These are phyloP conservation scores for Silurus lanzhouensis DNA, from an alignment of 2,797 vertebrate genomes.

Conservation along the genomic window DNA sequence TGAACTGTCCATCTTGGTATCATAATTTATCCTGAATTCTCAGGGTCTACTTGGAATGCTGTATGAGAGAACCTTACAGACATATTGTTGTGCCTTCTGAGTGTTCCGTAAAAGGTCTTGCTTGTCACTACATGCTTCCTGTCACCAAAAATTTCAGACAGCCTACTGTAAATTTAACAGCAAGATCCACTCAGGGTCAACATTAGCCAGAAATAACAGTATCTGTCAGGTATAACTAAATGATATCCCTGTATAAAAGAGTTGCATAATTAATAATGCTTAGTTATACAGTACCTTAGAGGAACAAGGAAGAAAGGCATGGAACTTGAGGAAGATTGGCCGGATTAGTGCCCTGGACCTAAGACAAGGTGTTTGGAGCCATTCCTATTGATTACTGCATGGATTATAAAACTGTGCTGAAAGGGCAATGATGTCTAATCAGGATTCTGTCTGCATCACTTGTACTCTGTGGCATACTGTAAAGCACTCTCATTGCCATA, in stretches of 20 bases:
- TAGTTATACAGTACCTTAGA: neutral
- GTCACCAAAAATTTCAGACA: neutral
- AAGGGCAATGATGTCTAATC: constrained; percentile 42
- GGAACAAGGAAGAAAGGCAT: neutral
- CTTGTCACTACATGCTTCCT: neutral
- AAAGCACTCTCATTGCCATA: neutral
- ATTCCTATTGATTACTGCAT: constrained; percentile 47
- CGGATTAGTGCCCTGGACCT: constrained; percentile 37
- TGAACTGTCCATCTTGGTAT: constrained; percentile 56
- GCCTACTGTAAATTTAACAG: neutral
- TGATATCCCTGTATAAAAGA: neutral
- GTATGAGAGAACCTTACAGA: constrained; percentile 30
- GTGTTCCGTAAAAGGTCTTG: neutral
- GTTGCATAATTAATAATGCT: neutral
- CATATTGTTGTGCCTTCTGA: constrained; percentile 18
- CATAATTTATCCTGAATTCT: constrained; percentile 1
- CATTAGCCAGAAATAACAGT: neutral
- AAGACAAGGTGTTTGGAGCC: constrained; percentile 21
- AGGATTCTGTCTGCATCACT: constrained; percentile 32
- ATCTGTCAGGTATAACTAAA: neutral
- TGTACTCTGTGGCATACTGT: neutral
- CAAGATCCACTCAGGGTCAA: neutral
- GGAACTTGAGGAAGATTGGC: constrained; percentile 27
- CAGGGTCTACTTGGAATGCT: constrained; percentile 31
- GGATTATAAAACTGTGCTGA: constrained; percentile 44